These are phyloP conservation scores for Psilopsiagon aymara DNA, from an alignment of 2,113 vertebrate genomes.

Conservation along the genomic window DNA sequence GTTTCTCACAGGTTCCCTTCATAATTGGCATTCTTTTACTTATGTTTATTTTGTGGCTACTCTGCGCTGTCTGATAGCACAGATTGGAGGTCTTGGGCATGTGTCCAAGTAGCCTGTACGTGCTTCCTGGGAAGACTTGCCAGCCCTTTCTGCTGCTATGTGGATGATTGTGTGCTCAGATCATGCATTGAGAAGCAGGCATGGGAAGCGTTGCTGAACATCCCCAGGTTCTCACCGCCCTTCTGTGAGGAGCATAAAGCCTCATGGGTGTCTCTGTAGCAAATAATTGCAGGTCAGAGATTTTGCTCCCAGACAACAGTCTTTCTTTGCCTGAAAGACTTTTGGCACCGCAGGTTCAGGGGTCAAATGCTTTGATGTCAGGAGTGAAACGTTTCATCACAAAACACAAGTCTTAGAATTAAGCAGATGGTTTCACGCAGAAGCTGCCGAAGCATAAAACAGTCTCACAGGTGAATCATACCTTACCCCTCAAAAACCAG, in stretches of 20 bases:
- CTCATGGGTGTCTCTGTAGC: background rate
- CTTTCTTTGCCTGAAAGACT: background rate
- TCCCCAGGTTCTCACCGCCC: background rate
- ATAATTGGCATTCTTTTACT: background rate
- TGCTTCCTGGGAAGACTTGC: background rate
- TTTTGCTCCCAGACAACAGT: background rate
- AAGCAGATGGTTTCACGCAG: constrained; percentile 70
- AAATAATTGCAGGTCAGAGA: constrained; percentile 5
- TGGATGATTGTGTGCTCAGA: background rate
- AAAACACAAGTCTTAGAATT: constrained; percentile 42
- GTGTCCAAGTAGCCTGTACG: background rate
- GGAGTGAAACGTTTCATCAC: constrained; percentile 56
- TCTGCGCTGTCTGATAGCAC: background rate
- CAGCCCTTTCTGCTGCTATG: background rate
- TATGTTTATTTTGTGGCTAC: background rate
- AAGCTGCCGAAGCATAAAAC: constrained; percentile 3
- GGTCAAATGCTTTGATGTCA: constrained; percentile 77
- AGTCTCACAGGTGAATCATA: constrained; percentile 70
- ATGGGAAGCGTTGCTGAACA: background rate
- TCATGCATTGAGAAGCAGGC: background rate
- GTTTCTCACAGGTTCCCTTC: background rate
- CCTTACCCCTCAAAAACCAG: constrained; percentile 66
- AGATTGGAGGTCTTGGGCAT: background rate
- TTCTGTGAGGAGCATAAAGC: background rate
- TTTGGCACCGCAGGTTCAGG: constrained; percentile 45